Base-by-base conservation (phyloP, 2,113 vertebrate genomes). In the Oriolus oriolus region DNA sequence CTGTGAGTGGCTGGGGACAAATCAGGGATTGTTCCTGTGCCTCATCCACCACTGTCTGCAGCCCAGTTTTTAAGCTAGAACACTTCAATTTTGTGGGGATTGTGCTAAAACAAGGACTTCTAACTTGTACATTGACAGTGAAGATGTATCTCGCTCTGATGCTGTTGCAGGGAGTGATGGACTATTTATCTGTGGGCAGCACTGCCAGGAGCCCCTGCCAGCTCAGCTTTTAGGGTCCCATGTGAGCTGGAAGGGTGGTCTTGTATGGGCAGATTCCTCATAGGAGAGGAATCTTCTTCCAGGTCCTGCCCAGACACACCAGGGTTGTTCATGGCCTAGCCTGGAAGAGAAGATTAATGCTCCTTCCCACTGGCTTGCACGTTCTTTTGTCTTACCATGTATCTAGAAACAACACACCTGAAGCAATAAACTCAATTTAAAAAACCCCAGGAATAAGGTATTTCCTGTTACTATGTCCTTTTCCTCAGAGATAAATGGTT, bases 91-190 rank as follows among this genome's bases (percentile, higher is more conserved):
- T 22, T 21, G 3, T 28, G 28, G 31, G 31, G 9, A 69, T 44
- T 81, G 31, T 63, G 37, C 73, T 57, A 24, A 70, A 95, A 61
- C 18, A 39, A 77, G 28, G 71, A 44, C 22, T 63, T 52, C 28
- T 27, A 60, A 41, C 28, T 16, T 45, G 15, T n/a, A 30, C 9
- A 21, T 12, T 1, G 2, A 20, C 59, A 86, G 10, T 10, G 16
- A 66, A 59, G 33, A 63, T 0, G 0, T 21, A 37, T n/a, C 26
- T 50, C 1, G 0, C 41, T 35, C 28, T 49, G 35, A 33, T 22
- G 28, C 57, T 52, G 24, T 31, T 35, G 26, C 30, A 47, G 49
- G 39, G 27, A 79, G 23, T 2, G 16, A 42, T 33, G 53, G 24
- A 39, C 22, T 33, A 20, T 88, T 84, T 33, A 0, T 1, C n/a